Base-by-base conservation (phyloP, 1,140 invertebrate genomes). In the Apis florea region DNA sequence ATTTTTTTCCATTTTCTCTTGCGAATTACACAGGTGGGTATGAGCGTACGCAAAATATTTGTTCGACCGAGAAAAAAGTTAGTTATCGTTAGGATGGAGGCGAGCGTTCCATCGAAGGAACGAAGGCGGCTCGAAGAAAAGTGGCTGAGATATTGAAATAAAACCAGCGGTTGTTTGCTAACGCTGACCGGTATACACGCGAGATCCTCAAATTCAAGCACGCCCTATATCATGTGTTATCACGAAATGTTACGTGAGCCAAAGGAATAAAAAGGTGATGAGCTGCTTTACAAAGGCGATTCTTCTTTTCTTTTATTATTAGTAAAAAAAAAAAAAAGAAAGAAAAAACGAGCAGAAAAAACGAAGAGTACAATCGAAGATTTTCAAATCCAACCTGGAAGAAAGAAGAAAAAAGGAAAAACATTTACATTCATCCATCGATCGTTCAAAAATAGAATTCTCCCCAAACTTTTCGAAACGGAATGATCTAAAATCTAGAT, bases 151-250 rank as follows among this genome's bases (percentile, higher is more conserved):
- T 31, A 79, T 61, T 61, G 76, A 61, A 79, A 79, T 71, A 79
- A 24, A 79, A 71, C 56, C 67, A 40, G 10, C 26, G 31, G 31
- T 59, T 40, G 56, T 79, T 79, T 79, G 67, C 76, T 61, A 24
- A 71, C 67, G 67, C 56, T 49, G 13, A 61, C 49, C 67, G 31
- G 21, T 61, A 53, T 53, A 61, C 76, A 79, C 76, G 67, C 76
- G 68, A 71, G 76, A 79, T 79, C 58, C 68, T 71, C 76, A n/a
- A 79, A 71, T 79, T 79, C 76, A 63, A 79, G 67, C 68, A 79
- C 56, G 13, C 49, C 53, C 24, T 79, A 61, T 61, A 79, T 79
- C 76, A 79, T 61, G 76, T 61, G 67, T 71, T 70, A 70, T 79
- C 76, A 79, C 76, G 76, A 5, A 79, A 79, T 67, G 67, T 79